Evolutionary conservation across 1,140 invertebrate genomes (phyloP).

Genomic region (Halyomorpha halys): DNA sequence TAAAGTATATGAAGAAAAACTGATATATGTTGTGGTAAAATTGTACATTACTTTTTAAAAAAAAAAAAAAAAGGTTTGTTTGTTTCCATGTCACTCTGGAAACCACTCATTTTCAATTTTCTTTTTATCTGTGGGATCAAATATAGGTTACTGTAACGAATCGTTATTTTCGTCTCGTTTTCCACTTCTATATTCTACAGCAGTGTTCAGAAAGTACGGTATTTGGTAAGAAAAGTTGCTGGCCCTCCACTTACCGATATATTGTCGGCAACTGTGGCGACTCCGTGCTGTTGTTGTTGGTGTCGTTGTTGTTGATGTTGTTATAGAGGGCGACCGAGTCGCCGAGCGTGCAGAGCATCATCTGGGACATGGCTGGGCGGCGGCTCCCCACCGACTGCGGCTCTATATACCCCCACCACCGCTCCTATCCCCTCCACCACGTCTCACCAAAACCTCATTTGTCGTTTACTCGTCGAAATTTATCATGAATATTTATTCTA

Average conservation of each 20-base stretch:
- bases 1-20: too few species aligned
- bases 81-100: not conserved
- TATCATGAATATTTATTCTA: too few species aligned
- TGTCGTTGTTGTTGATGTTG: slow-evolving; percentile 27
- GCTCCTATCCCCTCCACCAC: too few species aligned
- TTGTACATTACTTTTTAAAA: too few species aligned
- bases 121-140: not conserved
- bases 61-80: not conserved
- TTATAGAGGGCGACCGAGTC: slow-evolving; percentile 23
- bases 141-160: too few species aligned
- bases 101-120: not conserved
- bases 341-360: slow-evolving; percentile 27
- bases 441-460: too few species aligned
- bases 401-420: not conserved
- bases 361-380: slow-evolving; percentile 28
- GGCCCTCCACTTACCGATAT: slow-evolving; percentile 27
- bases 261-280: slow-evolving; percentile 28
- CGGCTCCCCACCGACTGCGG: slow-evolving; percentile 14
- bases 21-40: too few species aligned
- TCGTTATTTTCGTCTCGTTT: too few species aligned
- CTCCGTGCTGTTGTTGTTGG: slow-evolving; percentile 28
- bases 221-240: not conserved
- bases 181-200: not conserved
- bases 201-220: not conserved
- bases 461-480: too few species aligned